These are phyloP conservation scores for Lycaon pictus DNA, from an alignment of 2,113 vertebrate species.

Conservation along the genomic window DNA sequence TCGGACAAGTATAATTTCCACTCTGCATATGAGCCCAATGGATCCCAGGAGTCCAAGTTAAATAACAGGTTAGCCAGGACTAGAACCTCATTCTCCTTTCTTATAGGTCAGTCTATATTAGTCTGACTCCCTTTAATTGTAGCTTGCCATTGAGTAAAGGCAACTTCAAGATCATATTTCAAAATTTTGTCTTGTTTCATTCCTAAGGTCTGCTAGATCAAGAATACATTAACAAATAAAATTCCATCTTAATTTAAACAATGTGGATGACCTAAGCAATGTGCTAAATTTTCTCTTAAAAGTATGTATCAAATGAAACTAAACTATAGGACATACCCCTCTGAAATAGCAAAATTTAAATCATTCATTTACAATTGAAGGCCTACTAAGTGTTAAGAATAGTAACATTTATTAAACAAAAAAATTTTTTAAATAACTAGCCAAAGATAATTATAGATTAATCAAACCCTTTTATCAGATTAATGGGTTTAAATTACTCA, in stretches of 20 bases:
- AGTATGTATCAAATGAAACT: slow-evolving; percentile 36
- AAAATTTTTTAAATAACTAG: slow-evolving; percentile 48
- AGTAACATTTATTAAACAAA: slow-evolving; percentile 38
- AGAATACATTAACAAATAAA: slow-evolving; percentile 55
- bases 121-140: background rate
- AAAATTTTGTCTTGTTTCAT: slow-evolving; percentile 45
- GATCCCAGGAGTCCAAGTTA: slow-evolving; percentile 28
- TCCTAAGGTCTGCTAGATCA: slow-evolving; percentile 15
- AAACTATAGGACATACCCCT: background rate
- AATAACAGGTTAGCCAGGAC: background rate
- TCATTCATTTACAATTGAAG: slow-evolving; percentile 25
- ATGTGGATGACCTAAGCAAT: background rate
- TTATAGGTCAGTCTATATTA: background rate
- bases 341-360: slow-evolving; percentile 43
- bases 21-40: background rate
- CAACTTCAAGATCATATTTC: background rate
- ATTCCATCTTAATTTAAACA: slow-evolving; percentile 11
- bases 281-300: slow-evolving; percentile 33
- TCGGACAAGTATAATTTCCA: background rate
- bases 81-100: background rate
- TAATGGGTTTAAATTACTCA: slow-evolving; percentile 42
- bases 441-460: background rate
- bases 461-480: slow-evolving; percentile 53
- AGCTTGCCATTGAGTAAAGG: background rate
- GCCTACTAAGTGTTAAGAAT: slow-evolving; percentile 21